These are phyloP conservation scores for Onychomys leucogaster DNA, from an alignment of 2,797 vertebrate species.

Conservation along the genomic window DNA sequence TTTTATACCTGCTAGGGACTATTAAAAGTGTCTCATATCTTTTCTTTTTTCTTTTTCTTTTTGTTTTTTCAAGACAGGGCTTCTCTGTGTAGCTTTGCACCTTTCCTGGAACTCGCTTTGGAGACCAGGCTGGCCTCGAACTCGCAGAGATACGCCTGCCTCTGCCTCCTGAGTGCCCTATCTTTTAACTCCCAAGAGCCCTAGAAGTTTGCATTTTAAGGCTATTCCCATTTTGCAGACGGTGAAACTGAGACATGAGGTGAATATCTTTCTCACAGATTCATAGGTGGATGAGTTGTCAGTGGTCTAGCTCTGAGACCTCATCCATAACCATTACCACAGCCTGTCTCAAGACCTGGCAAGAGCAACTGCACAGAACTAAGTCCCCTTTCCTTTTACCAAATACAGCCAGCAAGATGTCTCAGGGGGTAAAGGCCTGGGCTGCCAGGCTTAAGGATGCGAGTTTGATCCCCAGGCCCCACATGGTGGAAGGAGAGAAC, in stretches of 20 bases:
- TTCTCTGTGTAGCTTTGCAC: no score
- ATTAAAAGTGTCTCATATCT: constrained; percentile 4
- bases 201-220: background rate
- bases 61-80: no score
- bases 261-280: background rate
- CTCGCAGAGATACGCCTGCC: no score
- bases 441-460: background rate
- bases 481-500: background rate
- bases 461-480: background rate
- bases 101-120: no score
- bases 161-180: no score
- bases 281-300: background rate
- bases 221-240: background rate
- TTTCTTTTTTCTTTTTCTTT: no score
- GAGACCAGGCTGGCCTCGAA: no score
- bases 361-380: constrained; percentile 25
- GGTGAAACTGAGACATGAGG: background rate
- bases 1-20: background rate
- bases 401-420: background rate
- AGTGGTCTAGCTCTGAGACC: background rate
- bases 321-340: background rate
- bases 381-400: background rate
- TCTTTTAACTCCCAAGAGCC: constrained; percentile 21
- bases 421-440: background rate
- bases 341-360: background rate